Percentiles rank a stretch among this genome's conserved stretches.
Evolutionary conservation across 64 coral and sea anemone genomes (phyloP).

Genomic region (Acropora tenuis): DNA sequence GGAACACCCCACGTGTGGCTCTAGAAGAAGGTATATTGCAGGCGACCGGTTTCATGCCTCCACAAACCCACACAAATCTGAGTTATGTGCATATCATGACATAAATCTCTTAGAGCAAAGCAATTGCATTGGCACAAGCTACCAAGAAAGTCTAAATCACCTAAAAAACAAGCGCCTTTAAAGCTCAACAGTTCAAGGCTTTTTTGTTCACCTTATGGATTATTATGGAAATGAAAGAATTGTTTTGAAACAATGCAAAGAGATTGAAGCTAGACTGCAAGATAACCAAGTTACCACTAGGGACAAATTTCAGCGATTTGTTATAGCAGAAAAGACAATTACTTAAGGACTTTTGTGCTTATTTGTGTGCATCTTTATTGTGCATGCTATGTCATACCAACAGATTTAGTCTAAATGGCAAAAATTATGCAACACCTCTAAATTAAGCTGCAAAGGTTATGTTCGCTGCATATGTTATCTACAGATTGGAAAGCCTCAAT

Average conservation of each 20-base stretch:
- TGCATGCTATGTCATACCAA: too few species aligned
- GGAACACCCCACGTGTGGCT: slow-evolving; percentile 14
- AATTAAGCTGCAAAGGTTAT: too few species aligned
- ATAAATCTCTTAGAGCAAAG: slow-evolving; percentile 3
- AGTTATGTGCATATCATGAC: slow-evolving; percentile 28
- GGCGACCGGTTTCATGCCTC: slow-evolving; percentile 35
- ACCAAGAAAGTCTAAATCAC: slow-evolving; percentile 48
- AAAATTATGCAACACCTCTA: too few species aligned
- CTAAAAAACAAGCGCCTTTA: slow-evolving; percentile 38
- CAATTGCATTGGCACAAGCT: slow-evolving; percentile 24
- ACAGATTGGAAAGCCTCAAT: too few species aligned
- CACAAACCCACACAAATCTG: slow-evolving; percentile 48
- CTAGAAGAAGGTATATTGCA: slow-evolving; percentile 5
- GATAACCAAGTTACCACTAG: not conserved
- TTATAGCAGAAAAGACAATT: not conserved
- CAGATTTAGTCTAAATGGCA: too few species aligned
- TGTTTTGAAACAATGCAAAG: not conserved
- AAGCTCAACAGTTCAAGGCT: slow-evolving; percentile 3
- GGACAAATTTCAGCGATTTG: not conserved
- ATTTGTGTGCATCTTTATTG: too few species aligned
- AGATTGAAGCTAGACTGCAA: not conserved
- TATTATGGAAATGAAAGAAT: slow-evolving; percentile 23
- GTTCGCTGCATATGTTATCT: too few species aligned
- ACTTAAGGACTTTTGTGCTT: too few species aligned
- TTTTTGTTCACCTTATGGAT: slow-evolving; percentile 39